These are phyloP conservation scores for Sarcophilus harrisii DNA, from an alignment of 2,797 vertebrate species.

Conservation along the genomic window DNA sequence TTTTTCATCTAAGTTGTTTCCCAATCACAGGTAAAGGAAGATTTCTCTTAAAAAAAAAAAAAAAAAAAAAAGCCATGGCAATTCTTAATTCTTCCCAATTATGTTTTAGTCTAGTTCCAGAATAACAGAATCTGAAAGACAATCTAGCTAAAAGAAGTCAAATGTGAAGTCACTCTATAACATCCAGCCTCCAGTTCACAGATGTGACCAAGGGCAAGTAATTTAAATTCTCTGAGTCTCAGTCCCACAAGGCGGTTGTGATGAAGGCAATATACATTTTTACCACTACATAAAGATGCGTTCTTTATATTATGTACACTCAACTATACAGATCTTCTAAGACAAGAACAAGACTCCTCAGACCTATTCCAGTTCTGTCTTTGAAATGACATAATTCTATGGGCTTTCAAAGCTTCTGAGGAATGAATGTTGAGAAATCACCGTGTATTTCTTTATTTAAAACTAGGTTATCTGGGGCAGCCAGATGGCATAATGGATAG, in stretches of 20 bases:
- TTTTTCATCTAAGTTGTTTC: not conserved
- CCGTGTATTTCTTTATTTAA: not conserved
- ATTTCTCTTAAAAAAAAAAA: not conserved
- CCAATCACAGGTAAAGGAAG: not conserved
- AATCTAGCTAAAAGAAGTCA: not conserved
- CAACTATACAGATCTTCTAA: not conserved
- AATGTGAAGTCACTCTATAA: not conserved
- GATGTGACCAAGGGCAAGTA: not conserved
- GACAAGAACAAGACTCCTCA: not conserved
- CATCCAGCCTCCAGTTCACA: not conserved
- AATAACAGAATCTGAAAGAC: not conserved
- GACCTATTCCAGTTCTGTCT: not conserved
- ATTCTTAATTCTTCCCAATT: not conserved
- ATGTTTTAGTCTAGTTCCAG: not conserved
- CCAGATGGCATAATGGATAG: too few relatives aligned
- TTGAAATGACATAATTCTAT: not conserved
- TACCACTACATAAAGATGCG: not conserved
- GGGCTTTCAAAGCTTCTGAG: not conserved
- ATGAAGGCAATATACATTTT: not conserved
- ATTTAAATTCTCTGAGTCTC: not conserved
- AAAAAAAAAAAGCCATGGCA: not conserved
- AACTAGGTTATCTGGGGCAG: not conserved
- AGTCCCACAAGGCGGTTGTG: not conserved
- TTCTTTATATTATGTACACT: not conserved
- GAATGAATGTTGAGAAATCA: constrained; percentile 2